Percentiles rank a stretch among this genome's conserved stretches.
Conservation (phyloP, 30 jellyfish, hydroid and myxozoan species). For the Hydra vulgaris region DNA sequence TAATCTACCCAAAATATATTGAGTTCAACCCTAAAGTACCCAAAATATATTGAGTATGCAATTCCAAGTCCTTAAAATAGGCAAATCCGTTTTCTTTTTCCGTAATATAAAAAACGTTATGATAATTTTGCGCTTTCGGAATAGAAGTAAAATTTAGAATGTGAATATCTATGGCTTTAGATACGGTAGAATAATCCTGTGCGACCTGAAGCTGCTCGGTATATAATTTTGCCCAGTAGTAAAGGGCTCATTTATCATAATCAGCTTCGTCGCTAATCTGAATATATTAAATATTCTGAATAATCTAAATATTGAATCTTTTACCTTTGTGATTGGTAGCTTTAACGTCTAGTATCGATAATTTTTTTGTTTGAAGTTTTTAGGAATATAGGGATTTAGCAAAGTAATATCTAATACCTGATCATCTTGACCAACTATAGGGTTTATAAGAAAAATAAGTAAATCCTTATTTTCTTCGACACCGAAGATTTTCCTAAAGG, state of each 20-base stretch:
- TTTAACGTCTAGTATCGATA: not conserved
- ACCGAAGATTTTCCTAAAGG: not conserved
- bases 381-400: not conserved
- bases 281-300: too few relatives aligned
- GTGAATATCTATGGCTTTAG: not conserved
- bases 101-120: not conserved
- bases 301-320: not conserved
- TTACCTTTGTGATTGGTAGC: not conserved
- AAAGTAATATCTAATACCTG: not conserved
- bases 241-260: not conserved
- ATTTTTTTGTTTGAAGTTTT: not conserved
- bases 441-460: not conserved
- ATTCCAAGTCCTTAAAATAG: not conserved
- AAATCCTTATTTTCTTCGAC: not conserved
- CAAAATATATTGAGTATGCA: too few relatives aligned
- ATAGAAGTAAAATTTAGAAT: not conserved
- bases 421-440: not conserved
- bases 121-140: not conserved
- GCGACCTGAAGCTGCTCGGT: not conserved
- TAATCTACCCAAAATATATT: too few relatives aligned
- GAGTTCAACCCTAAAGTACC: not conserved
- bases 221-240: not conserved
- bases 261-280: not conserved
- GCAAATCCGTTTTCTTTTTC: not conserved
- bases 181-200: not conserved